Evolutionary conservation across 2,888 invertebrate genomes (phyloP).

Genomic region (Oegoconia quadripuncta): DNA sequence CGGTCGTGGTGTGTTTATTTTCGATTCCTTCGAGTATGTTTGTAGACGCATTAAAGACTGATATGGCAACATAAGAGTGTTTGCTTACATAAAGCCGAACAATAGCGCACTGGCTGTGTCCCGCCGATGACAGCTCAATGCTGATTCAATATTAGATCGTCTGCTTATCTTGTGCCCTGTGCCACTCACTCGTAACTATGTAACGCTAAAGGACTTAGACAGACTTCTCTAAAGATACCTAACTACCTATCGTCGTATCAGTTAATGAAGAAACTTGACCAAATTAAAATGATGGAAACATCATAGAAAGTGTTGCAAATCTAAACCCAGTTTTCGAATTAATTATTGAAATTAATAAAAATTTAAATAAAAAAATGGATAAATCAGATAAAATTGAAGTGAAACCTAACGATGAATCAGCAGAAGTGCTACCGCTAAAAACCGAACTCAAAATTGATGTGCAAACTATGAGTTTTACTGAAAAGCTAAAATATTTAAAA

Average conservation of each 20-base stretch:
- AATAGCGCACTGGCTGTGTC: conserved; percentile 47
- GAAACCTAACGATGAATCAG: conserved; percentile 28
- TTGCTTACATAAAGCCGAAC: conserved; percentile 54
- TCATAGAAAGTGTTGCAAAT: too few species aligned
- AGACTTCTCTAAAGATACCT: neutral
- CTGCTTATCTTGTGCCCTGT: conserved; percentile 37
- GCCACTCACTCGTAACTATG: conserved; percentile 33
- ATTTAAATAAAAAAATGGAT: conserved; percentile 33
- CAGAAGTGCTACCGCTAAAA: conserved; percentile 54
- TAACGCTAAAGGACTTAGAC: conserved; percentile 21
- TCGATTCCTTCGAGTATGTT: conserved; percentile 51
- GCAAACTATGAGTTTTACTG: conserved; percentile 49
- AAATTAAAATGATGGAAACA: too few species aligned
- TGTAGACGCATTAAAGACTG: conserved; percentile 54
- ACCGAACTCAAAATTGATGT: conserved; percentile 37
- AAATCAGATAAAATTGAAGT: conserved; percentile 32
- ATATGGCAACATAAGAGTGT: conserved; percentile 67
- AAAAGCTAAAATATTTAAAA: conserved; percentile 70
- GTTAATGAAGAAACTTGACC: neutral
- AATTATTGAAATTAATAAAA: neutral
- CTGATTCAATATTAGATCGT: conserved; percentile 41
- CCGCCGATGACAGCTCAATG: conserved; percentile 30
- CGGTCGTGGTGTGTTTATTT: conserved; percentile 47
- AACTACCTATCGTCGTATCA: neutral
- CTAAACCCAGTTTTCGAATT: too few species aligned